Conservation (phyloP, 2,888 invertebrate species). For the Lottia gigantea region DNA sequence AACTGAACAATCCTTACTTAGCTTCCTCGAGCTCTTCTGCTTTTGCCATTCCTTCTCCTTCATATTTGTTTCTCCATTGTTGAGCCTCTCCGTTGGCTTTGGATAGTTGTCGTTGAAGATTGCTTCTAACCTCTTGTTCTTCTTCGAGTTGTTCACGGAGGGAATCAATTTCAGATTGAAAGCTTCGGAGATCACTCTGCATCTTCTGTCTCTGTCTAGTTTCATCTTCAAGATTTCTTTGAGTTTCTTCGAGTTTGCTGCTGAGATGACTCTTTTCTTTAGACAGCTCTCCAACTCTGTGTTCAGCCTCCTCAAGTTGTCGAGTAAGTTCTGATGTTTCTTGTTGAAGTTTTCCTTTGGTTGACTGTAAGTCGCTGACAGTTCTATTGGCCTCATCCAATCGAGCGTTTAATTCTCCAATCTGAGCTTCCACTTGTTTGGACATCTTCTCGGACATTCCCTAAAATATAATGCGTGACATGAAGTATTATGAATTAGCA, state of each 20-base stretch:
- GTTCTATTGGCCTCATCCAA: constrained; percentile 97
- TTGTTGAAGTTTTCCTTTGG: constrained; percentile 95
- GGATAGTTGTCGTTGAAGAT: constrained; percentile 97
- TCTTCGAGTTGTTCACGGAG: constrained; percentile 99
- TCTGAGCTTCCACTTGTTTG: constrained; percentile 95
- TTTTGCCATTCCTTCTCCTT: constrained; percentile 80
- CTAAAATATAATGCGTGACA: constrained; percentile 70
- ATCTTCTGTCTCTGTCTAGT: constrained; percentile 69
- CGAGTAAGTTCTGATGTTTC: constrained; percentile 97
- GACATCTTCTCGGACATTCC: constrained; percentile 98
- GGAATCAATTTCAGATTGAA: constrained; percentile 98
- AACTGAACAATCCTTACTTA: constrained; percentile 37
- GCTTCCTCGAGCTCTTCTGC: constrained; percentile 71
- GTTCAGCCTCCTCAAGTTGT: constrained; percentile 98
- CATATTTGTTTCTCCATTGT: constrained; percentile 98
- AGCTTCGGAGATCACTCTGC: constrained; percentile 90
- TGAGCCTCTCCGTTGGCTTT: constrained; percentile 98
- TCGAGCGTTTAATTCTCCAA: constrained; percentile 94
- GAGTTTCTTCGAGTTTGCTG: constrained; percentile 97
- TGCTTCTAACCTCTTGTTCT: constrained; percentile 98
- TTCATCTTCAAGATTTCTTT: constrained; percentile 97
- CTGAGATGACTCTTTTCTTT: constrained; percentile 91
- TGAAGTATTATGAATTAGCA: no score
- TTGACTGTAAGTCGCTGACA: constrained; percentile 84
- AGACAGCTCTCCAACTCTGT: constrained; percentile 92